Base-by-base conservation (phyloP, 1,140 invertebrate species). In the Pararge aegeria region DNA sequence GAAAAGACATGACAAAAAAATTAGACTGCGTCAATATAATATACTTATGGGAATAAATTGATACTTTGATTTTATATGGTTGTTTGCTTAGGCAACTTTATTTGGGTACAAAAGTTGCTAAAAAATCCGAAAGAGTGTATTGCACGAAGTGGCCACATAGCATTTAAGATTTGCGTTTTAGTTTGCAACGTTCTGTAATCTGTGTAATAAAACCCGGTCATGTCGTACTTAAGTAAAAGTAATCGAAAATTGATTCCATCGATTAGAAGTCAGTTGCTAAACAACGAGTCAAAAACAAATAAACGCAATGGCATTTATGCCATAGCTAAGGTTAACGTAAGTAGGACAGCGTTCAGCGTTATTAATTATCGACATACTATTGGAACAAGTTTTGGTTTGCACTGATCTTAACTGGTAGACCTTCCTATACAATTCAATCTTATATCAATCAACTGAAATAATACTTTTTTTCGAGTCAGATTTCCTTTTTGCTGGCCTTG, bases 321-420 rank as follows among this genome's bases (percentile, higher is more conserved):
- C 30, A 21, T 29, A 61, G 54, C 62, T 69, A 74, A 71, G 71
- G 68, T 74, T 74, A 66, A 53, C 58, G 30, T 55, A 74, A 65
- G 68, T 74, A 69, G 72, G 66, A 66, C 68, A 52, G 44, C 46
- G 61, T 64, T 54, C 49, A 64, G 59, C 46, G 63, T 64, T 64
- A 68, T 74, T 71, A 74, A 71, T 71, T 70, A 73, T 61, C 58
- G 59, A 62, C 59, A 65, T 55, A 66, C 58, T 62, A 65, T 53
- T 54, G 58, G 54, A 71, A 74, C 71, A 63, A 68, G 71, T 66
- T 70, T 67, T 12, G 53, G 55, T 64, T 63, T 49, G 54, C 21
- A 49, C 24, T 27, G 34, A 50, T 55, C 53, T 53, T 61, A 30
- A 59, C 55, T 59, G 60, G 56, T 49, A 49, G 2, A 58, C 53